These are phyloP conservation scores for Oscheius sp. DNA, from an alignment of 2,888 invertebrate species.

Conservation along the genomic window DNA sequence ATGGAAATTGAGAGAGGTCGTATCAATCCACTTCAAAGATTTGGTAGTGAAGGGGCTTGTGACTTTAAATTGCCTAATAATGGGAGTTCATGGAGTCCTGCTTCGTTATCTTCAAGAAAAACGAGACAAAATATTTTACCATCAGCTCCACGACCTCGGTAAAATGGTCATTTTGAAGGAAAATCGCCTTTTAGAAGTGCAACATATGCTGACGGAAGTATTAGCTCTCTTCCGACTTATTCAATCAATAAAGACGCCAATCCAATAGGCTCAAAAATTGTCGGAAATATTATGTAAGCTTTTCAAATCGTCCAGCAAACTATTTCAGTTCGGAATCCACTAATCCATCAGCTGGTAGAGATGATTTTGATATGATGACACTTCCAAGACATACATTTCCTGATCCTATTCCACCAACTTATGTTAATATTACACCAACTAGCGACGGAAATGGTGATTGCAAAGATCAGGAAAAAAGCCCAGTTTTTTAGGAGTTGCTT, in stretches of 20 bases:
- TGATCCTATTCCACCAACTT: conserved; percentile 24
- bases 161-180: not conserved
- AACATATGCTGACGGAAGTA: not conserved
- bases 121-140: conserved; percentile 25
- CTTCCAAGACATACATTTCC: conserved; percentile 12
- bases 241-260: not conserved
- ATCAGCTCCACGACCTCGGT: conserved; percentile 27
- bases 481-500: conserved; percentile 17
- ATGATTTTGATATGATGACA: conserved; percentile 20
- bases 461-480: not conserved
- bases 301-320: not conserved
- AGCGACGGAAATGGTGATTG: conserved; percentile 5
- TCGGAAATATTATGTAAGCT: conserved; percentile 39
- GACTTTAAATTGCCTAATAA: conserved; percentile 12
- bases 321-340: conserved; percentile 30
- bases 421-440: conserved; percentile 36
- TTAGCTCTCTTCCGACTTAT: conserved; percentile 2
- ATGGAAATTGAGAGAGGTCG: conserved; percentile 32
- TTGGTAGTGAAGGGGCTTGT: conserved; percentile 62
- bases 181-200: conserved; percentile 17
- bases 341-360: conserved; percentile 19
- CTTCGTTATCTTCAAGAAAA: not conserved
- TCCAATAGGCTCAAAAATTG: conserved; percentile 24
- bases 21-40: conserved; percentile 64
- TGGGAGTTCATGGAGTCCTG: conserved; percentile 18